A percentile compares a stretch with the other conserved stretches of the same genome.
Conservation (phyloP, 1,140 invertebrate species). For the Sycophaga agraensis region DNA sequence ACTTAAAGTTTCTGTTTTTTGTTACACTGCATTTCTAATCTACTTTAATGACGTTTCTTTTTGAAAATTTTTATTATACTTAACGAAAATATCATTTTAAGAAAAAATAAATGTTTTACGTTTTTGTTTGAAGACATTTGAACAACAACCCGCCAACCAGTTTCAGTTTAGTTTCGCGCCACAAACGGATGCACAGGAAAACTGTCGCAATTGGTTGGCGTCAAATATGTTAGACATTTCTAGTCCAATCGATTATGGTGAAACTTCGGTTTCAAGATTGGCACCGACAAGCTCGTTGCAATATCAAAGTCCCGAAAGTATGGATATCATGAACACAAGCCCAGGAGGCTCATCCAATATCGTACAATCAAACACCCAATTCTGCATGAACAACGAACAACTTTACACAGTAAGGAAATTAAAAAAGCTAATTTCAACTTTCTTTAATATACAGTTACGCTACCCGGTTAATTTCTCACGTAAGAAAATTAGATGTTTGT, state of each 20-base stretch:
- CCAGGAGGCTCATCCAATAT: neutral
- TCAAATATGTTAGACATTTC: slow-evolving; percentile 35
- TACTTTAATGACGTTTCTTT: no score
- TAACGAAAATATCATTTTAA: no score
- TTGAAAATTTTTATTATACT: no score
- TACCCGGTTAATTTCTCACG: neutral
- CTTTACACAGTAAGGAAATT: slow-evolving; percentile 11
- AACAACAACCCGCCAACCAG: neutral
- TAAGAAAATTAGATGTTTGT: neutral
- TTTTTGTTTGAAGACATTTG: no score
- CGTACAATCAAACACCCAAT: neutral
- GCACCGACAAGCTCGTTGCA: neutral
- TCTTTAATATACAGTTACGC: neutral
- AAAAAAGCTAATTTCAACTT: neutral
- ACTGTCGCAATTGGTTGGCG: slow-evolving; percentile 43
- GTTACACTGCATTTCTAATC: no score
- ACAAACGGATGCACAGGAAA: slow-evolving; percentile 36
- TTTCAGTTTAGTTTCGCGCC: slow-evolving; percentile 35
- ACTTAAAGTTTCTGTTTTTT: no score
- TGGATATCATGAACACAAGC: slow-evolving; percentile 1
- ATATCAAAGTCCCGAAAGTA: slow-evolving; percentile 21
- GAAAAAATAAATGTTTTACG: no score
- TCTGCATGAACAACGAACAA: slow-evolving; percentile 5
- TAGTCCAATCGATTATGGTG: slow-evolving; percentile 35
- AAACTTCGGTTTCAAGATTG: neutral